Percentiles rank a stretch among this genome's conserved stretches.
phyloP scores from a whole-genome alignment of 2,888 invertebrate species.

The Endotricha flammealis region DNA sequence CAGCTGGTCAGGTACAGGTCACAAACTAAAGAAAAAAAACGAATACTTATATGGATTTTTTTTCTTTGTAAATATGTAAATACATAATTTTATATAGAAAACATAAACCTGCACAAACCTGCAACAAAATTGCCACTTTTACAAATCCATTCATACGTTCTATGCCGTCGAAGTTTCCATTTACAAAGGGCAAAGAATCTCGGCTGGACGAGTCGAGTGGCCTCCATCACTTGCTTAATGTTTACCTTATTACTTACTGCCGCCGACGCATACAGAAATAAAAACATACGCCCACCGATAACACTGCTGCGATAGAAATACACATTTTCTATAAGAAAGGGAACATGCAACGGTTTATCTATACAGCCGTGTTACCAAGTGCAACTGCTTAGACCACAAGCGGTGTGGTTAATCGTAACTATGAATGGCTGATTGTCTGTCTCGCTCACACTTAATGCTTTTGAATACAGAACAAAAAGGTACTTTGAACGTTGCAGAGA shows the following conservation, averaged over 20 bases:
- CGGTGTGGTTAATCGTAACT: constrained; percentile 38
- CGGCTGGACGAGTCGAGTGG: constrained; percentile 38
- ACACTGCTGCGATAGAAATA: constrained; percentile 35
- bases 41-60: no score
- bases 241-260: constrained; percentile 69
- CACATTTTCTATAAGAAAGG: constrained; percentile 29
- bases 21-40: no score
- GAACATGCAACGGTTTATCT: constrained; percentile 30
- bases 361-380: constrained; percentile 42
- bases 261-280: constrained; percentile 59
- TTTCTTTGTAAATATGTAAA: no score
- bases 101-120: no score
- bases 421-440: constrained; percentile 37
- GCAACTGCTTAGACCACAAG: constrained; percentile 37
- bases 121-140: no score
- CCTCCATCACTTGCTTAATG: constrained; percentile 58
- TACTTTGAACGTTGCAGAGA: constrained; percentile 4
- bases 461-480: constrained; percentile 11
- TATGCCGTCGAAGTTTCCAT: constrained; percentile 11
- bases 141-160: background rate
- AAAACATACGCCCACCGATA: constrained; percentile 55
- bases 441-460: constrained; percentile 25
- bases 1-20: no score
- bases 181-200: constrained; percentile 30
- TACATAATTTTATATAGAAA: no score